Evolutionary conservation across 2,888 invertebrate species (phyloP).

Genomic region (Ectropis crepuscularia): DNA sequence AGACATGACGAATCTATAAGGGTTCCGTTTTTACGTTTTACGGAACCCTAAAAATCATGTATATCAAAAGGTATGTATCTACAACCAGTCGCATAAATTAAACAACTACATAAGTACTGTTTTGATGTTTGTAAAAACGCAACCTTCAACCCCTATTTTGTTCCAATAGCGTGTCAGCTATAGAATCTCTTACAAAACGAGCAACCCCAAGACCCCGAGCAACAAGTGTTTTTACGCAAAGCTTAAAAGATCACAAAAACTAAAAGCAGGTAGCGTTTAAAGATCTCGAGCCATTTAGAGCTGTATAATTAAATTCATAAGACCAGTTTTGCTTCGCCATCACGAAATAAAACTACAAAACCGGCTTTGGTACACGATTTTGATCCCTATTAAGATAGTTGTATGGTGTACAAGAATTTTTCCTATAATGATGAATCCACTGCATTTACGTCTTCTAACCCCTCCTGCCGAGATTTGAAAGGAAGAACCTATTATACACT

Average conservation of each 20-base stretch:
- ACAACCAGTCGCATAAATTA: no score
- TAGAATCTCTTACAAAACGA: conserved; percentile 59
- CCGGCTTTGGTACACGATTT: conserved; percentile 55
- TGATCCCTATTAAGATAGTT: conserved; percentile 56
- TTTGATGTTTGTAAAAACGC: conserved; percentile 21
- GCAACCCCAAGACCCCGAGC: conserved; percentile 74
- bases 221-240: conserved; percentile 81
- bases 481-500: conserved; percentile 40
- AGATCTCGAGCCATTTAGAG: conserved; percentile 67
- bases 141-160: conserved; percentile 41
- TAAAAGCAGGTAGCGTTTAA: conserved; percentile 71
- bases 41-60: no score
- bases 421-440: conserved; percentile 16
- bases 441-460: conserved; percentile 65
- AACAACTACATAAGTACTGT: no score
- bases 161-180: conserved; percentile 42
- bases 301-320: conserved; percentile 66
- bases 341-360: conserved; percentile 53
- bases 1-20: no score
- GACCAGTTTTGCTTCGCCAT: conserved; percentile 68
- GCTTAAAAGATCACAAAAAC: conserved; percentile 76
- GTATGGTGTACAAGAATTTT: conserved; percentile 46
- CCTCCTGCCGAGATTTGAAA: conserved; percentile 76
- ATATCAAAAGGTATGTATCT: no score
- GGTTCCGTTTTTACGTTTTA: no score